Conservation (phyloP, 2,113 vertebrate species). For the Rhea pennata region DNA sequence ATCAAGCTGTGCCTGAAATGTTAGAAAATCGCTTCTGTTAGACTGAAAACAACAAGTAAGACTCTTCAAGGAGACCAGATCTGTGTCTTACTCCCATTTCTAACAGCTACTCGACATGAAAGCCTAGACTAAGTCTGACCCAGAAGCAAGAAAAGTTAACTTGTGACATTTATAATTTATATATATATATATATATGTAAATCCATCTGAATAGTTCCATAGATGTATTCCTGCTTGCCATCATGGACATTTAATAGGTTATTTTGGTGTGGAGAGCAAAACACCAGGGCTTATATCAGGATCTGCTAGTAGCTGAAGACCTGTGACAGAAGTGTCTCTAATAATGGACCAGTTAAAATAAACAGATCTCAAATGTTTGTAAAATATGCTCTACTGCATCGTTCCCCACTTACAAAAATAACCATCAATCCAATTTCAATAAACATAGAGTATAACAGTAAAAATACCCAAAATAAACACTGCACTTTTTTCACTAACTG, state of each 20-base stretch:
- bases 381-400: not conserved
- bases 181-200: not conserved
- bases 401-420: not conserved
- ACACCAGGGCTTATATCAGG: not conserved
- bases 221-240: not conserved
- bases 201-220: not conserved
- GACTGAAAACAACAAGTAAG: not conserved
- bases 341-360: not conserved
- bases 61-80: constrained; percentile 18
- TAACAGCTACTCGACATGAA: not conserved
- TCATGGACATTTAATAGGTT: not conserved
- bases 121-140: not conserved
- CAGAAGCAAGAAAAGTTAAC: not conserved
- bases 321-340: not conserved
- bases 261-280: not conserved
- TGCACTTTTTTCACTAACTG: fast-evolving
- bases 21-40: constrained; percentile 2
- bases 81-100: not conserved
- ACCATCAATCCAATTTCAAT: not conserved
- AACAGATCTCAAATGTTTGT: not conserved
- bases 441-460: not conserved
- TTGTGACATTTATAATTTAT: constrained; percentile 3
- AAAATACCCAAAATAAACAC: not conserved
- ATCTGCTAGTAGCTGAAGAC: not conserved
- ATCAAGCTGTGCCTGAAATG: constrained; percentile 30